Base-by-base conservation (phyloP, 2,797 vertebrate genomes). In the Orientallactaga sibirica region DNA sequence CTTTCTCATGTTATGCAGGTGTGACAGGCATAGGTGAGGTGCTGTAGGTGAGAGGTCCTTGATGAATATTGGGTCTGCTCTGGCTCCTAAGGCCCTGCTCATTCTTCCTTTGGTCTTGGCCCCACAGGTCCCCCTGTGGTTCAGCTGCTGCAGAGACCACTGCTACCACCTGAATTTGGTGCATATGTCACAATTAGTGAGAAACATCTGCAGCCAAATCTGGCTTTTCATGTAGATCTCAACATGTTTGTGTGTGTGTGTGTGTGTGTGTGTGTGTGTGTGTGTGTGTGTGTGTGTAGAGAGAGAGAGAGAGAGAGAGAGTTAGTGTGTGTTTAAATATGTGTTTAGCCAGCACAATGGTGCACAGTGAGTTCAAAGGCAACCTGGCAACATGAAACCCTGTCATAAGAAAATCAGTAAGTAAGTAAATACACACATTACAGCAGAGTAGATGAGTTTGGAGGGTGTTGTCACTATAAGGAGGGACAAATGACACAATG, bases 81-180 rank as follows among this genome's bases (percentile, higher is more conserved):
- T 10, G 0, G 67, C 48, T 67, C 58, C 71, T 67, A 62, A 3
- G 64, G 18, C 48, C 29, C 58, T 85, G n/a, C 67, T 24, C 14
- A 48, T 41, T 5, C 22, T 48, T 16, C 75, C 61, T 43, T 55
- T 6, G 25, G 7, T 55, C 85, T 85, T 43, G 1, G 24, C 61
- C 10, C 48, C 52, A 48, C 18, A 8, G 22, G 3, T 25, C 4
- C 22, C 0, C 11, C 73, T 12, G 66, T 1, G 61, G 10, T 7
- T n/a, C 37, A 29, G n/a, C 14, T 3, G 5, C 43, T 33, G 33
- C 16, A 2, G 55, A 27, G 41, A 58, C 55, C 7, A 8, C 62
- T 10, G 41, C 87, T 55, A 52, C 22, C 8, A 52, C 22, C 8
- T 73, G 80, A n/a, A 11, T 25, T 48, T 16, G 25, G 55, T 79